These are phyloP conservation scores for Drosophila eohydei DNA, from an alignment of 2,888 invertebrate species.

Conservation along the genomic window DNA sequence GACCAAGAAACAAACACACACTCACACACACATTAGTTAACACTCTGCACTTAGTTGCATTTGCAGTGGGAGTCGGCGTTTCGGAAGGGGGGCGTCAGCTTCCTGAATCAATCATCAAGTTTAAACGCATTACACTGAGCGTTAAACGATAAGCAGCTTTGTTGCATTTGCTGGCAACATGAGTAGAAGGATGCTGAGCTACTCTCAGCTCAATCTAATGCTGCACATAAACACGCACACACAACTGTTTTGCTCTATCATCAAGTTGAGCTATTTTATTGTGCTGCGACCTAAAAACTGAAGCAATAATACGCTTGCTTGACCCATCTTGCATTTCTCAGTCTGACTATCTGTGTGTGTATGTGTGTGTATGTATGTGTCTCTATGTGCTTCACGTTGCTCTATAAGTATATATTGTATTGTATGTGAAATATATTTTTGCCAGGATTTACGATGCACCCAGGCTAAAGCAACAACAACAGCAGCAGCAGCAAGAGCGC, in stretches of 20 bases:
- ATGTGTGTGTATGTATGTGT: conserved; percentile 6
- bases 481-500: conserved; percentile 15
- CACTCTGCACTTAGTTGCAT: conserved; percentile 71
- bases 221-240: conserved; percentile 22
- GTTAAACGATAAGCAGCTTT: conserved; percentile 79
- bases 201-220: conserved; percentile 54
- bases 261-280: conserved; percentile 72
- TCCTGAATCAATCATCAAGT: conserved; percentile 72
- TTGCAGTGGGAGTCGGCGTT: neutral
- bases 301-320: conserved; percentile 77
- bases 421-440: conserved; percentile 43
- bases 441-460: conserved; percentile 71
- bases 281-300: conserved; percentile 61
- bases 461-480: conserved; percentile 39
- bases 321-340: conserved; percentile 46
- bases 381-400: conserved; percentile 37
- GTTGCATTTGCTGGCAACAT: conserved; percentile 54
- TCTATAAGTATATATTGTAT: conserved; percentile 43
- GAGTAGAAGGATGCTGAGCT: conserved; percentile 15
- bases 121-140: conserved; percentile 77
- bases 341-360: conserved; percentile 25
- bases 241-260: conserved; percentile 55
- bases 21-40: conserved; percentile 18
- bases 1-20: conserved; percentile 50
- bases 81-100: neutral